Evolutionary conservation across 2,113 vertebrate genomes (phyloP).

Genomic region (Ramphastos sulfuratus): DNA sequence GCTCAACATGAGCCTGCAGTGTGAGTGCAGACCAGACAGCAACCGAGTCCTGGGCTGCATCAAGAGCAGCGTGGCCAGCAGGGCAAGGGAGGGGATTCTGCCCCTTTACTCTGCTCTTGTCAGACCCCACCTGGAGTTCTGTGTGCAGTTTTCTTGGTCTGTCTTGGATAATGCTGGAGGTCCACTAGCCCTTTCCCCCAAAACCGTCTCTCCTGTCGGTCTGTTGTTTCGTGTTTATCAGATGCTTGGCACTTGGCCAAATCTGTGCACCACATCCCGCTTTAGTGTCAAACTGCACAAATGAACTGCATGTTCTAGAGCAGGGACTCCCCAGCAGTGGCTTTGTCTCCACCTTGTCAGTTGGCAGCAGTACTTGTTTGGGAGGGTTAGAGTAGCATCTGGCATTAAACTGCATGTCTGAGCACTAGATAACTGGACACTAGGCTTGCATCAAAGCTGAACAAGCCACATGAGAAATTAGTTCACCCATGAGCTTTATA

Average conservation of each 20-base stretch:
- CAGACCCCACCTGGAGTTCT: too few relatives aligned
- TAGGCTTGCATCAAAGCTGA: not conserved
- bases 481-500: not conserved
- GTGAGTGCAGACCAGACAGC: too few relatives aligned
- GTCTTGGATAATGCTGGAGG: not conserved
- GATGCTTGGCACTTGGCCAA: not conserved
- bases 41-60: too few relatives aligned
- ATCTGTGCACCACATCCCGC: accelerated
- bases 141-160: not conserved
- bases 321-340: accelerated
- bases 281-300: accelerated
- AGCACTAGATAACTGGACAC: not conserved
- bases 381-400: not conserved
- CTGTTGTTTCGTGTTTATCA: not conserved
- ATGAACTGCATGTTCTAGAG: not conserved
- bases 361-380: accelerated
- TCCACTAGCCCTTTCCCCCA: not conserved
- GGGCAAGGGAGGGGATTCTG: too few relatives aligned
- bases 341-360: accelerated
- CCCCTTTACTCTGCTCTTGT: too few relatives aligned
- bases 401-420: not conserved
- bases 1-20: too few relatives aligned
- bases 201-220: not conserved
- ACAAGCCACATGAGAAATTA: not conserved
- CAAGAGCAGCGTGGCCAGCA: too few relatives aligned